A percentile compares a stretch with the other conserved stretches of the same genome.
Conservation (phyloP, 2,888 invertebrate genomes). For the Hyposoter dolosus region DNA sequence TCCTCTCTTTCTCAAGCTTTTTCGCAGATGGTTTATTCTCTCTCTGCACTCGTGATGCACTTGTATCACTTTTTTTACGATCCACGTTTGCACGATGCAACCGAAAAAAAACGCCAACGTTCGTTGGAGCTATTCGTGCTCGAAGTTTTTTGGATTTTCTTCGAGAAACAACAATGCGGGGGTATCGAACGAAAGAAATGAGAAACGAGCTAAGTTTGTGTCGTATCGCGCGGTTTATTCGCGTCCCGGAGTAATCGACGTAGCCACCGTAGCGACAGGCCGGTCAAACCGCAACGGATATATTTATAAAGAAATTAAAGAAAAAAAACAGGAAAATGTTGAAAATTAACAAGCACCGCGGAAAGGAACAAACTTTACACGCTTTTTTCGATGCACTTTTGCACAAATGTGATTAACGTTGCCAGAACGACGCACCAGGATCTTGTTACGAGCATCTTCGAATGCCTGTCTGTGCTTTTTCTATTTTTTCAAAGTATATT, state of each 20-base stretch:
- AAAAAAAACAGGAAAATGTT: background rate
- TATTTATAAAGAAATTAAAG: constrained; percentile 4
- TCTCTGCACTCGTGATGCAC: constrained; percentile 17
- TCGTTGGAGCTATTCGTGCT: background rate
- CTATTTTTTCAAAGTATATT: background rate
- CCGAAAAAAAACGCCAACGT: background rate
- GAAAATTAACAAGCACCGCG: background rate
- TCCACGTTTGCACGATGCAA: constrained; percentile 24
- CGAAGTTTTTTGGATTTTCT: background rate
- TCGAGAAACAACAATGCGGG: background rate
- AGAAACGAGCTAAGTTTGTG: constrained; percentile 44
- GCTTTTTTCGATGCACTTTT: constrained; percentile 69
- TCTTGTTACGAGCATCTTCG: constrained; percentile 54
- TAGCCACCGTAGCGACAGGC: constrained; percentile 69
- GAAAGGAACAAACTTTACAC: constrained; percentile 34
- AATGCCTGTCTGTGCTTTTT: constrained; percentile 23
- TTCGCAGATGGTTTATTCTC: constrained; percentile 4
- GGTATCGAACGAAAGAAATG: constrained; percentile 32
- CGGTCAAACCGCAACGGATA: constrained; percentile 67
- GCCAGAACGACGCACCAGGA: constrained; percentile 57
- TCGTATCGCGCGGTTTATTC: constrained; percentile 64
- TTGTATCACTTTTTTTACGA: constrained; percentile 11
- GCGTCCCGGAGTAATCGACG: constrained; percentile 67
- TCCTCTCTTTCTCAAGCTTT: background rate
- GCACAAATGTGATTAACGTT: constrained; percentile 65